phyloP scores from a whole-genome alignment of 2,797 vertebrate species.

The Gorsachius magnificus region DNA sequence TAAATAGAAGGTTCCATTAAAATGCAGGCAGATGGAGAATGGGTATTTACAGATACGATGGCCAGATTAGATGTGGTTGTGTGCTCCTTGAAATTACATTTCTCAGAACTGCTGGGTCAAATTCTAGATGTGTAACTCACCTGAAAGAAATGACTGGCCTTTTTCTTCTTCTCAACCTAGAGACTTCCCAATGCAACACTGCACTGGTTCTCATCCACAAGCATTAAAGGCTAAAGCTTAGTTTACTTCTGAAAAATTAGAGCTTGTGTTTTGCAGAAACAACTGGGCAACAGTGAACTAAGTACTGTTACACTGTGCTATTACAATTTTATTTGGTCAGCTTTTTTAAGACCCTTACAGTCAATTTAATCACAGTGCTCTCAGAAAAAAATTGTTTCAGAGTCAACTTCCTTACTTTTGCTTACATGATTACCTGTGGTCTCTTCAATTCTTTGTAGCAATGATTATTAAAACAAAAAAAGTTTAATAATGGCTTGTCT shows the following conservation, averaged over 20 bases:
- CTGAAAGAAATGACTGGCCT: not conserved
- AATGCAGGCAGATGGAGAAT: not conserved
- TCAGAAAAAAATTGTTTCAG: not conserved
- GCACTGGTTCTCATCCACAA: not conserved
- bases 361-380: not conserved
- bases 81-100: not conserved
- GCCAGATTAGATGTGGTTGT: not conserved
- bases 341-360: not conserved
- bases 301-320: not conserved
- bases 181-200: not conserved
- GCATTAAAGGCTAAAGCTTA: not conserved
- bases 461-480: not conserved
- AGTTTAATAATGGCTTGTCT: not conserved
- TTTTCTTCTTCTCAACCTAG: not conserved
- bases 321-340: not conserved
- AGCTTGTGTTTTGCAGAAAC: not conserved
- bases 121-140: not conserved
- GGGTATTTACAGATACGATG: not conserved
- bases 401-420: not conserved
- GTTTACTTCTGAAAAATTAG: slow-evolving; percentile 11
- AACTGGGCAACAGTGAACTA: not conserved
- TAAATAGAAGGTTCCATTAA: not conserved
- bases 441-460: not conserved
- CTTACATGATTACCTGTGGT: not conserved
- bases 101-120: not conserved